Evolutionary conservation across 2,797 vertebrate species (phyloP).

Genomic region (Orestias chungarensis): DNA sequence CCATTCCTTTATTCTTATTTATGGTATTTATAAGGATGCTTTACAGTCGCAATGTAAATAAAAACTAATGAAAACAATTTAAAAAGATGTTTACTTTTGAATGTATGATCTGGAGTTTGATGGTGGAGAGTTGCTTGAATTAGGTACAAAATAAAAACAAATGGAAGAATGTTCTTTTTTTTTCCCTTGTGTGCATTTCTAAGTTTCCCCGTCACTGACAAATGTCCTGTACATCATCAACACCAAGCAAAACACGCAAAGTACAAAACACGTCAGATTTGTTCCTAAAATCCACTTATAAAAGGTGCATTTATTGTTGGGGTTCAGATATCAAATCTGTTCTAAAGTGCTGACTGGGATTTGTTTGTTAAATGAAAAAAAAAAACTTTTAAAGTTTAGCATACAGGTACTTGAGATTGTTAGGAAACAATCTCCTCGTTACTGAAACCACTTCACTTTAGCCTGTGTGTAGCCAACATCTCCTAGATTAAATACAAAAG

Average conservation of each 20-base stretch:
- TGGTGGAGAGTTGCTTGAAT: conserved; percentile 45
- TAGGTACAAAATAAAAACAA: conserved; percentile 57
- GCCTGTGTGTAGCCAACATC: too few species aligned
- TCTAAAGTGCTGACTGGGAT: neutral
- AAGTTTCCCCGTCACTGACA: neutral
- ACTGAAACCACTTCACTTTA: too few species aligned
- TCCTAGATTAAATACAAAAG: too few species aligned
- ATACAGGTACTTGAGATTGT: too few species aligned
- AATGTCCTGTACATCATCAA: neutral
- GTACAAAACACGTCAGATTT: neutral
- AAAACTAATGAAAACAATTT: conserved; percentile 39
- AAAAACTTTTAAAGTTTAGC: neutral
- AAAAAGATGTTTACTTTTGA: conserved; percentile 55
- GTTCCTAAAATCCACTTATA: too few species aligned
- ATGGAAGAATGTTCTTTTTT: conserved; percentile 9
- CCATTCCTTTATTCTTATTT: conserved; percentile 77
- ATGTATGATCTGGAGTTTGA: conserved; percentile 57
- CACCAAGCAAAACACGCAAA: neutral
- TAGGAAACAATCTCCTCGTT: too few species aligned
- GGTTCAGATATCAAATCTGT: too few species aligned
- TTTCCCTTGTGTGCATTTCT: too few species aligned
- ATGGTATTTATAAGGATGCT: conserved; percentile 78
- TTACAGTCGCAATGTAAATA: conserved; percentile 54
- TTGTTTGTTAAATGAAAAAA: neutral
- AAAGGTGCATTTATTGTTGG: neutral